Base-by-base conservation (phyloP, 92 coral and sea anemone species). In the Epizoanthus ramosus region DNA sequence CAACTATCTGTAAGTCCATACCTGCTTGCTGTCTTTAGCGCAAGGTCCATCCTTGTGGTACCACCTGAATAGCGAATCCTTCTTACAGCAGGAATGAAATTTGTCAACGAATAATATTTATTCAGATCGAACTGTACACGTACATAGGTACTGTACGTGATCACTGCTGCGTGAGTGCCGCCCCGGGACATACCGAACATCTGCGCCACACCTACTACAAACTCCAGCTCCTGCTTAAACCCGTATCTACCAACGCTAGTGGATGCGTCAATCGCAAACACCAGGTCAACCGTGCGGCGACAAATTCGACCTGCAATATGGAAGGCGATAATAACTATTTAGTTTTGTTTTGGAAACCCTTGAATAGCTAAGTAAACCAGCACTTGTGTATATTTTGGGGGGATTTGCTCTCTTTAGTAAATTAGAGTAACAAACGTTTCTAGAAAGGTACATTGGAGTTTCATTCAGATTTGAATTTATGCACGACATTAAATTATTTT, bases 191-290 rank as follows among this genome's bases (percentile, higher is more conserved):
- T 64, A 12, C 85, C 82, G 66, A 91, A 93, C 80, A 71, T 85
- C 58, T 79, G 83, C 5, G 88, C 71, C 10, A 85, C 79, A 14
- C 63, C 81, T 21, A 80, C 85, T 1, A 93, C 83, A 79, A 93
- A 93, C 56, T 61, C 76, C 64, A 86, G 84, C 39, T 93, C 89
- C 35, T 76, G 85, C n/a, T 53, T 69, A 81, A 74, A 93, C 66
- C 94, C 91, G 47, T 79, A 67, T 54, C 33, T 53, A 2, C 88
- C 86, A 57, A 93, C 91, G 70, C 95, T 89, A 2, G 90, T 89
- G 24, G 98, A 93, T 18, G 95, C 85, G 39, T 93, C 98, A 71
- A 93, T 80, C 12, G 94, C 98, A 65, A 93, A 91, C 23, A 84
- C 89, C 0, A 93, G 70, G 61, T 93, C 95, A 12, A 91, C 89